Conservation (phyloP, 37 sponge, comb jelly and placozoan species). For the Spongia lamella region DNA sequence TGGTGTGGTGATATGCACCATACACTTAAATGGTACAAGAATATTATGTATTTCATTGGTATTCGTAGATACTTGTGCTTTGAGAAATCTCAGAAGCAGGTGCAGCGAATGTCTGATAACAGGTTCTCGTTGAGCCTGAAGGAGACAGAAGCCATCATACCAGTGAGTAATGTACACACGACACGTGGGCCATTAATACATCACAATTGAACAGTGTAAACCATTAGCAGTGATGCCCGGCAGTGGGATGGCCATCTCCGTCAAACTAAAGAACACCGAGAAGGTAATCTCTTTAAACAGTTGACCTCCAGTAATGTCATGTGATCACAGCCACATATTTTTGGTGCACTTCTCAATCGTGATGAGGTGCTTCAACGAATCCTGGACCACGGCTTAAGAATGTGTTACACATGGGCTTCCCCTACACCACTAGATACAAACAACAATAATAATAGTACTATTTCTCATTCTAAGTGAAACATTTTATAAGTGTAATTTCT, state of each 20-base stretch:
- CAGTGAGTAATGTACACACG: constrained; percentile 4
- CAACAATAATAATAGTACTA: neutral
- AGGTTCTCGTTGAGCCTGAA: constrained; percentile 44
- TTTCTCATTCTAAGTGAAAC: too few species aligned
- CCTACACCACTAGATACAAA: constrained; percentile 10
- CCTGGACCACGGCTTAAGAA: constrained; percentile 61
- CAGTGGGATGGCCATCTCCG: constrained; percentile 84
- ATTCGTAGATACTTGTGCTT: constrained; percentile 51
- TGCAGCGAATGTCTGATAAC: constrained; percentile 7
- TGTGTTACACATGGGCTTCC: constrained; percentile 58
- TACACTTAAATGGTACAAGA: too few species aligned
- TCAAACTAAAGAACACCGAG: constrained; percentile 50
- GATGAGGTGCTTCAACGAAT: constrained; percentile 53
- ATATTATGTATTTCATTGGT: too few species aligned
- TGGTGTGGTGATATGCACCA: too few species aligned
- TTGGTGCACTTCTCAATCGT: constrained; percentile 69
- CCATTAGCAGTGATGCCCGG: constrained; percentile 86
- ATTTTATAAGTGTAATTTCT: neutral
- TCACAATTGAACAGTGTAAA: constrained; percentile 52
- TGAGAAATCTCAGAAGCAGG: constrained; percentile 26
- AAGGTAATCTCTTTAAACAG: constrained; percentile 7
- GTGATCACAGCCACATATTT: constrained; percentile 46
- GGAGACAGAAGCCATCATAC: constrained; percentile 32
- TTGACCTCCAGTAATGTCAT: too few species aligned
- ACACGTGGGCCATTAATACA: neutral